Percentiles rank a stretch among this genome's conserved stretches.
phyloP scores from a whole-genome alignment of 1,140 invertebrate species.

The Drosophila kepulauana region DNA sequence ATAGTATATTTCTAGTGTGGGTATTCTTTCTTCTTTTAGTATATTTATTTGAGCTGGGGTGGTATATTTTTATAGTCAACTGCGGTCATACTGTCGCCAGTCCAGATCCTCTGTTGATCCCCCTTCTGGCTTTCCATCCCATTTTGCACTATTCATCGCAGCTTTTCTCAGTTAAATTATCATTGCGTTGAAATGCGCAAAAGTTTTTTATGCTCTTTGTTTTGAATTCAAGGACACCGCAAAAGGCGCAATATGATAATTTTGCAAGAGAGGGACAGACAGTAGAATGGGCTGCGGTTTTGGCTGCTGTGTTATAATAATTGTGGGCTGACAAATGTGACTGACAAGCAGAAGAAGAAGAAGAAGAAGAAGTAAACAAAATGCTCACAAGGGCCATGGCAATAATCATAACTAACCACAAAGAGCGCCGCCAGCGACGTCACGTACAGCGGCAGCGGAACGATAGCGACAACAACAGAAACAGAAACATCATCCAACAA shows the following conservation, averaged over 20 bases:
- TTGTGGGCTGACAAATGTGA: constrained; percentile 76
- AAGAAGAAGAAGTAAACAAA: constrained; percentile 65
- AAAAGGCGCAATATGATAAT: constrained; percentile 79
- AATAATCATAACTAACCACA: constrained; percentile 80
- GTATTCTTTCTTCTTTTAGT: too few relatives aligned
- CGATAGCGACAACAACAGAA: constrained; percentile 30
- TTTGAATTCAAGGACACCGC: constrained; percentile 69
- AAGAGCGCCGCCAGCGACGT: constrained; percentile 60
- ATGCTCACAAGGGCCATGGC: constrained; percentile 60
- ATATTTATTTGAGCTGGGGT: too few relatives aligned
- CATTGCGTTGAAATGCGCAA: constrained; percentile 75
- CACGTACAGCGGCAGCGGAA: constrained; percentile 17
- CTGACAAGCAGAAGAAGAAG: constrained; percentile 63
- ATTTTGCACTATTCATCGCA: neutral
- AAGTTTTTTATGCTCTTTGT: constrained; percentile 68
- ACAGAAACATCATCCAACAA: constrained; percentile 37
- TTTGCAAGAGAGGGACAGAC: constrained; percentile 35
- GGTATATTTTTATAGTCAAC: too few relatives aligned
- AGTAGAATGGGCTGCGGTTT: constrained; percentile 32
- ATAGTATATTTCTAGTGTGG: too few relatives aligned
- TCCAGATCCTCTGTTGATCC: neutral
- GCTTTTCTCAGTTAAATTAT: constrained; percentile 55
- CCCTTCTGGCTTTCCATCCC: neutral
- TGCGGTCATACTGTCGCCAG: too few relatives aligned
- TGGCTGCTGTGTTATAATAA: constrained; percentile 68